Evolutionary conservation across 2,797 vertebrate species (phyloP).

Genomic region (Triplophysa bombifrons): DNA sequence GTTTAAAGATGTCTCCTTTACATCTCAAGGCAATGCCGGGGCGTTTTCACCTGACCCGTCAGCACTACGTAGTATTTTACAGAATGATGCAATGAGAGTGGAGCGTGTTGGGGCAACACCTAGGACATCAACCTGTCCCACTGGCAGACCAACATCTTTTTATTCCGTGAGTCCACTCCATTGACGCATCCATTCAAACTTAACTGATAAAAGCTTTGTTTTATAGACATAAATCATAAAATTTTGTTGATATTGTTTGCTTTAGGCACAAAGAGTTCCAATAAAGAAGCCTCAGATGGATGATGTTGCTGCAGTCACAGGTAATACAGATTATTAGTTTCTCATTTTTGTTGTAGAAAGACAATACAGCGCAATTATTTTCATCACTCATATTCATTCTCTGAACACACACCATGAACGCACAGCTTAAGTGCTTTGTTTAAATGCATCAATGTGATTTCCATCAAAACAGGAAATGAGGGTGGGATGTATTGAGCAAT

Average conservation of each 20-base stretch:
- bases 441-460: too few relatives aligned
- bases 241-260: background rate
- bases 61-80: conserved; percentile 70
- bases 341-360: background rate
- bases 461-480: too few relatives aligned
- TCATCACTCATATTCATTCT: too few relatives aligned
- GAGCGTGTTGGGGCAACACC: conserved; percentile 55
- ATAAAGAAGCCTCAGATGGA: conserved; percentile 41
- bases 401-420: too few relatives aligned
- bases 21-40: conserved; percentile 44
- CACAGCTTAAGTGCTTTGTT: too few relatives aligned
- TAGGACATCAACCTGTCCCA: conserved; percentile 57
- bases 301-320: background rate
- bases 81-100: conserved; percentile 66
- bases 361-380: too few relatives aligned
- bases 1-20: background rate
- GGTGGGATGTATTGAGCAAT: too few relatives aligned
- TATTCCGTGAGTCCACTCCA: conserved; percentile 65
- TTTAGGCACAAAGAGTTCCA: conserved; percentile 55
- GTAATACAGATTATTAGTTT: background rate
- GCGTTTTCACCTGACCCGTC: conserved; percentile 67
- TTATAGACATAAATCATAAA: background rate
- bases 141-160: conserved; percentile 69
- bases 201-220: background rate
- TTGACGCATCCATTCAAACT: background rate